Conservation (phyloP, 1,140 invertebrate genomes). For the Heliothis virescens region DNA sequence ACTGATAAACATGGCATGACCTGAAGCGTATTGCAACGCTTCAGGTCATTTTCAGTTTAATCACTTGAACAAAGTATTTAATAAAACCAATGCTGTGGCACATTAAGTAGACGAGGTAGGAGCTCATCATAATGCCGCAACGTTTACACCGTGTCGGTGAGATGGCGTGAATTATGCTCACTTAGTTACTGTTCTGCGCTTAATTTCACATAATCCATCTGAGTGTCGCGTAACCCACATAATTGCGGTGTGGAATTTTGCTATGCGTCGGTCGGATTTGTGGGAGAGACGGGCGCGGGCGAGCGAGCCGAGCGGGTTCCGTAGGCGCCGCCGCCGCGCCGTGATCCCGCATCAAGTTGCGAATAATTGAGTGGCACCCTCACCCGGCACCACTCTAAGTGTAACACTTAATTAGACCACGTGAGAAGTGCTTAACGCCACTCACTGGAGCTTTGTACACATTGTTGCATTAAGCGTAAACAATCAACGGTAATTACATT, state of each 20-base stretch:
- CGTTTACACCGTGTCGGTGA: constrained; percentile 41
- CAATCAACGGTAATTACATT: constrained; percentile 59
- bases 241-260: constrained; percentile 78
- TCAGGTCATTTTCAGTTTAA: constrained; percentile 14
- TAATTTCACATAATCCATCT: constrained; percentile 82
- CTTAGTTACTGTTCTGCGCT: constrained; percentile 74
- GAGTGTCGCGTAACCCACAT: constrained; percentile 74
- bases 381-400: constrained; percentile 68
- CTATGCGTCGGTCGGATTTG: constrained; percentile 71
- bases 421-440: constrained; percentile 72
- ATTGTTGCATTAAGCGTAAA: constrained; percentile 65
- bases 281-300: constrained; percentile 48
- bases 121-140: constrained; percentile 4
- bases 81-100: constrained; percentile 15
- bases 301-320: not conserved
- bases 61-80: not conserved
- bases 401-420: constrained; percentile 81
- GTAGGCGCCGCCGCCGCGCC: constrained; percentile 54
- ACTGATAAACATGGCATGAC: constrained; percentile 17
- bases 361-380: constrained; percentile 80
- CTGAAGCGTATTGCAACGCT: constrained; percentile 1
- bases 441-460: constrained; percentile 65
- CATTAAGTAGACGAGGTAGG: not conserved
- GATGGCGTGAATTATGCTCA: constrained; percentile 70
- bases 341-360: constrained; percentile 81